Evolutionary conservation across 2,888 invertebrate genomes (phyloP), one percentile per base, ranked within the genome.

Genomic region (Apotomis turbidana): DNA sequence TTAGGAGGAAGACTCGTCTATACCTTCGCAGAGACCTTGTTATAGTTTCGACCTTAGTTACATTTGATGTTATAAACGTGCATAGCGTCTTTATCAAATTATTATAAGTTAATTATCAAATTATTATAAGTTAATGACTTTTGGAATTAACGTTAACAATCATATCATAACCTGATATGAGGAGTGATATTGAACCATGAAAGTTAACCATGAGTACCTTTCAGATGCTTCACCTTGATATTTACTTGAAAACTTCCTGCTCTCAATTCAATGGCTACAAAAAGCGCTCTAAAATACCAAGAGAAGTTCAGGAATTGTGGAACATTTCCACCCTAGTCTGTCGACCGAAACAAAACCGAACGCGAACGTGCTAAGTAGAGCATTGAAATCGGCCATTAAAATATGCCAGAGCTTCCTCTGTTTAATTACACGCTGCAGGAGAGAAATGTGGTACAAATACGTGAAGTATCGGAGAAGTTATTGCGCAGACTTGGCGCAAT

Each of bases 191-290:
- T 67, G 15, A 67, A 57, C 49, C 61, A 61, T 67, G 61, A 57
- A 71, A 67, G 67, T 41, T 46, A 55, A 41, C 67, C 61, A 57
- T 60, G 70, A 67, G 60, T 58, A 51, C 55, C 62, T 68, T 72
- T 68, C 63, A 46, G 71, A 78, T 76, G 81, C 74, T 75, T 90
- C 80, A 83, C 92, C 93, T 93, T 93, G 92, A 90, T 91, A 93
- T 92, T 92, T 90, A 87, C 81, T 80, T 78, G 78, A 78, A 86
- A 79, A 87, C 90, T 92, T 93, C 92, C 92, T 93, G 90, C 82
- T 87, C 78, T 78, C 75, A 77, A 74, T 59, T 12, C 38, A 59
- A 68, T 51, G 38, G 6, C 54, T 13, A 51, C 10, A 68, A 57
- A 46, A 55, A 57, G 66, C 27, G n/a, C 9, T 46, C 36, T 64